Conservation (phyloP, 2,113 vertebrate species). For the Alosa alosa region DNA sequence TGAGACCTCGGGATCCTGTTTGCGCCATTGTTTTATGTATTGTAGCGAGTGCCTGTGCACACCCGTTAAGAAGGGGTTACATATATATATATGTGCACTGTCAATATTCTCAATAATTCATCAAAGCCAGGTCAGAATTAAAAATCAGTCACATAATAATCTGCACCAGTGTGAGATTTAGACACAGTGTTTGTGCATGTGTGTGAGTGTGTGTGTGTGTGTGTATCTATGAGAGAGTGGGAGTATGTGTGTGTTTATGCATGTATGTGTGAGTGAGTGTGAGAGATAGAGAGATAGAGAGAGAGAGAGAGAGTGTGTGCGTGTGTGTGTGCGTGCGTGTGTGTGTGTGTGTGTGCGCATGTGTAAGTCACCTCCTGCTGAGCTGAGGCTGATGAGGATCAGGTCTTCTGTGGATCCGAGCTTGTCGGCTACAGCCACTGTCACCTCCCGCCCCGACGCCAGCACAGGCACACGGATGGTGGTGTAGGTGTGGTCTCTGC, state of each 20-base stretch:
- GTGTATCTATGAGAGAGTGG: neutral
- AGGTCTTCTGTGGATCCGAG: conserved; percentile 87
- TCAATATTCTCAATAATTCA: neutral
- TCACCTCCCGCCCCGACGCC: conserved; percentile 86
- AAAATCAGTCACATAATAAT: neutral
- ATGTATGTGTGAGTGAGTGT: neutral
- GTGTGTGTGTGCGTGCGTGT: neutral
- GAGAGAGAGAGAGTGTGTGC: neutral
- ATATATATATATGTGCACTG: neutral
- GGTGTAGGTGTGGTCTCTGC: conserved; percentile 94
- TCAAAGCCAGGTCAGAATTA: neutral
- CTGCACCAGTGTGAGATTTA: neutral
- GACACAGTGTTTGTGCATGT: neutral
- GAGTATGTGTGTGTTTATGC: neutral
- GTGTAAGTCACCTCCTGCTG: conserved; percentile 78
- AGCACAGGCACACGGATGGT: conserved; percentile 87
- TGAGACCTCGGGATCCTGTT: too few species aligned
- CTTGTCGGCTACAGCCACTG: conserved; percentile 84
- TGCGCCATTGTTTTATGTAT: too few species aligned
- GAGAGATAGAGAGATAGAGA: too few species aligned
- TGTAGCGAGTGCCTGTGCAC: neutral
- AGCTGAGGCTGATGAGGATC: conserved; percentile 87
- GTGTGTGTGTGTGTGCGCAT: neutral
- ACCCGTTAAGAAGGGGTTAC: too few species aligned
- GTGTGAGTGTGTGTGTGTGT: neutral